phyloP scores from a whole-genome alignment of 2,797 vertebrate species.

The Natrix natrix region DNA sequence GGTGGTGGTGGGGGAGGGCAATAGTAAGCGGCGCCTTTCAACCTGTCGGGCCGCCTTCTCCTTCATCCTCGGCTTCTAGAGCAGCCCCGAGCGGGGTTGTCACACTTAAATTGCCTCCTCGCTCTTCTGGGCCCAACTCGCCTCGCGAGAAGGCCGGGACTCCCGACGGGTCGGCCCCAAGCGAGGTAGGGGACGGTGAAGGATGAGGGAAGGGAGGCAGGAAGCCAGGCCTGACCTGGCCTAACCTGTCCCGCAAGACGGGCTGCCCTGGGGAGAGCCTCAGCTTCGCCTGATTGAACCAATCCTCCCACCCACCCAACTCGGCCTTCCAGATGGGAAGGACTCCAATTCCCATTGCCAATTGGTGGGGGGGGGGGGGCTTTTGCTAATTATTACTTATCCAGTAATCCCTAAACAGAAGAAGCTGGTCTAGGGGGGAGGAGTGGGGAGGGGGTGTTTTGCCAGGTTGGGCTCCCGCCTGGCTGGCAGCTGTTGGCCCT shows the following conservation, averaged over 20 bases:
- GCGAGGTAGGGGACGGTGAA: neutral
- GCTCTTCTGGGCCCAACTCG: neutral
- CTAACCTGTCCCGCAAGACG: neutral
- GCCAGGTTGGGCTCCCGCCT: neutral
- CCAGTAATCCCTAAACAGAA: neutral
- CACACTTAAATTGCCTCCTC: neutral
- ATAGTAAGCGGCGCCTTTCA: neutral
- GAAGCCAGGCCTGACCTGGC: neutral
- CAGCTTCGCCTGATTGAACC: neutral
- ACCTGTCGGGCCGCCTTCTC: neutral
- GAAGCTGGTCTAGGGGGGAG: neutral
- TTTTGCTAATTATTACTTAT: neutral
- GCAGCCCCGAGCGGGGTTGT: neutral
- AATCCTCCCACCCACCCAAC: too few relatives aligned
- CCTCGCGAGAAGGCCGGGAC: neutral
- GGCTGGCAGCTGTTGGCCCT: neutral
- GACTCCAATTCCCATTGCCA: neutral
- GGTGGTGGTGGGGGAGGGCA: too few relatives aligned
- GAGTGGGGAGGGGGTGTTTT: neutral
- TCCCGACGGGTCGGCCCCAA: neutral
- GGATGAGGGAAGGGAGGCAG: neutral
- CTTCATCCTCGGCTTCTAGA: neutral
- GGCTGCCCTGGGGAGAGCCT: neutral
- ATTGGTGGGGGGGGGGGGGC: fast-evolving
- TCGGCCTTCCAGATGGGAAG: neutral